Percentiles rank a stretch among this genome's conserved stretches.
These are phyloP conservation scores for Furcula furcula DNA, from an alignment of 2,888 invertebrate species.

Conservation along the genomic window DNA sequence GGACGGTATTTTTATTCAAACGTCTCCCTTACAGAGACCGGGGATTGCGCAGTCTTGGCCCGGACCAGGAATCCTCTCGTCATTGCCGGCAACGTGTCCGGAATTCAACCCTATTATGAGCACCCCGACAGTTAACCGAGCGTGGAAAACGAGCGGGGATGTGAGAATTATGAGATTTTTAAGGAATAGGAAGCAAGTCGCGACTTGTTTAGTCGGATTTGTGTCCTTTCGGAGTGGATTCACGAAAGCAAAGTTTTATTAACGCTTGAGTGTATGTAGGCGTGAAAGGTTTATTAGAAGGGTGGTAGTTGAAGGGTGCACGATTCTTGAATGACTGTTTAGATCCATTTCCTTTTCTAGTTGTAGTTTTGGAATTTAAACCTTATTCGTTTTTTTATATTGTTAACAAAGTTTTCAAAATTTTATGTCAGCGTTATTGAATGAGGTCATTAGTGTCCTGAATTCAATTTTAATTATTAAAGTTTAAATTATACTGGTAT, in stretches of 20 bases:
- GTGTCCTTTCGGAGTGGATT: neutral
- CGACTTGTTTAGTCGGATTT: neutral
- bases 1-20: constrained; percentile 31
- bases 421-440: too few relatives aligned
- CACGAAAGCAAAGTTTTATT: neutral
- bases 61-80: constrained; percentile 34
- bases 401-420: too few relatives aligned
- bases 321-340: neutral
- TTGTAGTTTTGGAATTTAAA: too few relatives aligned
- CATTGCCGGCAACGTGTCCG: constrained; percentile 49
- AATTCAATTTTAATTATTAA: too few relatives aligned
- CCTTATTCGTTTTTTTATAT: too few relatives aligned
- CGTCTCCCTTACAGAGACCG: constrained; percentile 31
- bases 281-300: neutral
- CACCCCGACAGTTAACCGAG: constrained; percentile 32
- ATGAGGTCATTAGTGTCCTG: too few relatives aligned
- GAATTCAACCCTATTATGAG: constrained; percentile 50
- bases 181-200: neutral
- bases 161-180: constrained; percentile 9
- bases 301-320: neutral
- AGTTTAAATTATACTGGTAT: too few relatives aligned
- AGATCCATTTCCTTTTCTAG: too few relatives aligned
- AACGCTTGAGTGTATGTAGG: neutral
- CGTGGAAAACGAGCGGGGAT: constrained; percentile 11
- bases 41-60: constrained; percentile 8